These are phyloP conservation scores for Camelus dromedarius DNA, from an alignment of 2,113 vertebrate species.

Conservation along the genomic window DNA sequence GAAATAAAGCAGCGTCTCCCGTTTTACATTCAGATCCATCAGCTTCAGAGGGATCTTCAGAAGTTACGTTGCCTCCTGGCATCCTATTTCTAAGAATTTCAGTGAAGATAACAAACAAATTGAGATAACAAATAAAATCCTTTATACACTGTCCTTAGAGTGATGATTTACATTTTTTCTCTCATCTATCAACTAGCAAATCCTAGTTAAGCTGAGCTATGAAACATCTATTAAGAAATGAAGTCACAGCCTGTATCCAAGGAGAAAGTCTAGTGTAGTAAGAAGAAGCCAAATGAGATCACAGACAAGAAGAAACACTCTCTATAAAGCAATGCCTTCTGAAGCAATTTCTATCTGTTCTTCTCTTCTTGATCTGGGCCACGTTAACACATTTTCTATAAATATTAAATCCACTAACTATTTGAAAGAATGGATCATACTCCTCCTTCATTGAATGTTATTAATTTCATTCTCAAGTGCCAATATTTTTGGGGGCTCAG, in stretches of 20 bases:
- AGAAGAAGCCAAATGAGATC: not conserved
- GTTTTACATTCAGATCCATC: not conserved
- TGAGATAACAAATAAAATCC: not conserved
- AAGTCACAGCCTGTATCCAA: not conserved
- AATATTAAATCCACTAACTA: constrained; percentile 25
- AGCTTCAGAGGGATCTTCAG: not conserved
- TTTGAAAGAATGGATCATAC: not conserved
- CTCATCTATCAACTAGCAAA: not conserved
- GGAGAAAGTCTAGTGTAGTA: not conserved
- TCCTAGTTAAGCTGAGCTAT: not conserved
- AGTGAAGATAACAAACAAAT: not conserved
- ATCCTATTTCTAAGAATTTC: not conserved
- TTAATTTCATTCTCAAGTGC: constrained; percentile 32
- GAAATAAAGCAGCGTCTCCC: not conserved
- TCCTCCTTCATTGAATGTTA: not conserved
- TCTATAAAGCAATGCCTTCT: not conserved
- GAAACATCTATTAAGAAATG: not conserved
- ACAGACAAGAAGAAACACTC: not conserved
- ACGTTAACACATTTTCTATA: not conserved
- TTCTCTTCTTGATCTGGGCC: not conserved
- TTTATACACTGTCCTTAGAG: not conserved
- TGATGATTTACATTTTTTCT: not conserved
- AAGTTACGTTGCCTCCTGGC: not conserved
- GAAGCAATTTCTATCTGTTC: not conserved
- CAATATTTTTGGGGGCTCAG: not conserved